These are phyloP conservation scores for Dasypus novemcinctus DNA, from an alignment of 2,113 vertebrate species.

Conservation along the genomic window DNA sequence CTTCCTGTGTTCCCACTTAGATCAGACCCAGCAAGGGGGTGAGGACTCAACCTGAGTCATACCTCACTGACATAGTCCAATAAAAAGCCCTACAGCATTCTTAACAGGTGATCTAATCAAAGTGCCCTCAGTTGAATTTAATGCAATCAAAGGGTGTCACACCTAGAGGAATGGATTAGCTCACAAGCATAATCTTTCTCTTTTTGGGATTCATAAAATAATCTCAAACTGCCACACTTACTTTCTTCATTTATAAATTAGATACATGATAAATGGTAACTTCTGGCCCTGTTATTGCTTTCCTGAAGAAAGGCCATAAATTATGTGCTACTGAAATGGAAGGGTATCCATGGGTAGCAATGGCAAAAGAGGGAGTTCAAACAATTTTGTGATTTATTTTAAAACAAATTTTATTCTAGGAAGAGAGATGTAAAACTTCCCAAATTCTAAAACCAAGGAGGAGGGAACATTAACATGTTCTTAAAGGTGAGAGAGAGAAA, in stretches of 20 bases:
- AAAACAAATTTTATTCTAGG: not conserved
- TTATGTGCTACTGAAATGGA: not conserved
- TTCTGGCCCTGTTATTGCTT: accelerated
- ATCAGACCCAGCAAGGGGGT: too few species aligned
- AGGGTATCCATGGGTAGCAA: not conserved
- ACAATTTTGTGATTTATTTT: not conserved
- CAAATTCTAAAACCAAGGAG: not conserved
- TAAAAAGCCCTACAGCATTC: too few species aligned
- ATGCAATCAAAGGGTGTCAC: too few species aligned
- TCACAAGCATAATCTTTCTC: too few species aligned
- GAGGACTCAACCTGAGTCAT: too few species aligned
- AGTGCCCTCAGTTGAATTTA: too few species aligned
- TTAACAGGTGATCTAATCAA: too few species aligned
- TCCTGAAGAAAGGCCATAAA: not conserved
- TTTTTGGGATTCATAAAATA: too few species aligned
- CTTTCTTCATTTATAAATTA: not conserved
- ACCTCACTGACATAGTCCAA: too few species aligned
- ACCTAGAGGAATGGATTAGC: too few species aligned
- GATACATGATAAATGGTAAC: not conserved
- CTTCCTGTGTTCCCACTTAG: too few species aligned
- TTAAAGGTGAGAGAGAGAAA: not conserved
- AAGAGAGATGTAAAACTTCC: not conserved
- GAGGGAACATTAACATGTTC: not conserved
- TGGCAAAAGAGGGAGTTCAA: not conserved
- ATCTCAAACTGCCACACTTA: too few species aligned